Evolutionary conservation across 2,113 vertebrate genomes (phyloP).

Genomic region (Cygnus atratus): DNA sequence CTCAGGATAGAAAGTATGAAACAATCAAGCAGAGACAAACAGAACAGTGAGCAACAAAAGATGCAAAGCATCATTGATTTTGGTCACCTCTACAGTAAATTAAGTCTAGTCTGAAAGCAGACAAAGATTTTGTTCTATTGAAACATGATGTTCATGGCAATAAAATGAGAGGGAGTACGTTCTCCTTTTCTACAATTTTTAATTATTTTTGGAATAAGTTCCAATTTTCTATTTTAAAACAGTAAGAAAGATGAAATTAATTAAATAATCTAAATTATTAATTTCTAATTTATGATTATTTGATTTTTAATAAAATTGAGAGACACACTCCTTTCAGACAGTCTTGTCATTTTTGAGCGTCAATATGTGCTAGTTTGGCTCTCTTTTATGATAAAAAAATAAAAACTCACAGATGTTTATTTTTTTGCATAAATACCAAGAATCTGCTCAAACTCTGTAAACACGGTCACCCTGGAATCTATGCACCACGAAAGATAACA

Average conservation of each 20-base stretch:
- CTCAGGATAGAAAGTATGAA: not conserved
- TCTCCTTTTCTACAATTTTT: too few species aligned
- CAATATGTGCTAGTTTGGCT: not conserved
- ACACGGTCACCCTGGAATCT: not conserved
- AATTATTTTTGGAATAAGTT: not conserved
- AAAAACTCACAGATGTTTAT: not conserved
- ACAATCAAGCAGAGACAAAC: not conserved
- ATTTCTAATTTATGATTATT: not conserved
- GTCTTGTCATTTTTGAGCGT: not conserved
- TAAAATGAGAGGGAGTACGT: too few species aligned
- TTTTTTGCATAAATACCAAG: not conserved
- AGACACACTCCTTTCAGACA: not conserved
- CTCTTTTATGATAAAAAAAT: not conserved
- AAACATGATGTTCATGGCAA: too few species aligned
- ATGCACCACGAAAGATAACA: not conserved
- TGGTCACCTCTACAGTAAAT: not conserved
- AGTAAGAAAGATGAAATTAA: not conserved
- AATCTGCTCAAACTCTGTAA: not conserved
- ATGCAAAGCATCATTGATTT: not conserved
- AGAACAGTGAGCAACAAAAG: not conserved
- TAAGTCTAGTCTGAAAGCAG: too few species aligned
- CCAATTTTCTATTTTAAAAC: not conserved
- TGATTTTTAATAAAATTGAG: not conserved
- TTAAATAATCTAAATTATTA: not conserved
- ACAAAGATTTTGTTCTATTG: too few species aligned